Evolutionary conservation across 1,140 invertebrate genomes (phyloP), one percentile per base, ranked within the genome.

Genomic region (Caerostris darwini): DNA sequence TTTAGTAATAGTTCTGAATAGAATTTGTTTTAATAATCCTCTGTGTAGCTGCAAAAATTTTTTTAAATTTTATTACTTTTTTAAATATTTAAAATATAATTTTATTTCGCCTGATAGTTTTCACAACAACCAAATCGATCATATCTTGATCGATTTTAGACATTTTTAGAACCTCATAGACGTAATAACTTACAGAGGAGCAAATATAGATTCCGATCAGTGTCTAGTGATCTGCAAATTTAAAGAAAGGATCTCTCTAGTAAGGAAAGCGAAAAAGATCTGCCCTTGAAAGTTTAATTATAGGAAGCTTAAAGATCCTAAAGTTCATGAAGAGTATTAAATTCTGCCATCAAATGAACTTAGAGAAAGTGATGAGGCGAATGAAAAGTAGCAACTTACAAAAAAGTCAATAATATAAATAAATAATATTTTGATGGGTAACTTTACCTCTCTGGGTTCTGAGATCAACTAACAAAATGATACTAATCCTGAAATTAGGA

Each of bases 161-260:
- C 50, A 64, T 67, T 19, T 50, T 57, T 54, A 57, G 10, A 92
- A 53, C 8, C 57, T 92, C 34, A 57, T 85, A 56, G 59, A 92
- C 50, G 81, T 85, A 34, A 67, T 59, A 67, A 57, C 58, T 8
- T 85, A n/a, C n/a, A 85, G 58, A 86, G 90, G 59, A 83, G 58
- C 59, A 14, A 64, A 67, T 61, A 7, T 54, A 10, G 77, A 67
- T 56, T 92, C 82, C 7, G 77, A 92, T 83, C 5, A 85, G 0
- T 85, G 67, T 56, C 54, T 92, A 19, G 90, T 85, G n/a, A 90
- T 90, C 8, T 90, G 88, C 64, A 89, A 90, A 58, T 57, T 77
- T 19, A 90, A 54, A n/a, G 69, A 17, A 90, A 90, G 34, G 56
- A 77, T 81, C 34, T 77, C 88, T 81, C n/a, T 90, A 17, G n/a